These are phyloP conservation scores for Armadillidium nasatum DNA, from an alignment of 1,140 invertebrate genomes.

Conservation along the genomic window DNA sequence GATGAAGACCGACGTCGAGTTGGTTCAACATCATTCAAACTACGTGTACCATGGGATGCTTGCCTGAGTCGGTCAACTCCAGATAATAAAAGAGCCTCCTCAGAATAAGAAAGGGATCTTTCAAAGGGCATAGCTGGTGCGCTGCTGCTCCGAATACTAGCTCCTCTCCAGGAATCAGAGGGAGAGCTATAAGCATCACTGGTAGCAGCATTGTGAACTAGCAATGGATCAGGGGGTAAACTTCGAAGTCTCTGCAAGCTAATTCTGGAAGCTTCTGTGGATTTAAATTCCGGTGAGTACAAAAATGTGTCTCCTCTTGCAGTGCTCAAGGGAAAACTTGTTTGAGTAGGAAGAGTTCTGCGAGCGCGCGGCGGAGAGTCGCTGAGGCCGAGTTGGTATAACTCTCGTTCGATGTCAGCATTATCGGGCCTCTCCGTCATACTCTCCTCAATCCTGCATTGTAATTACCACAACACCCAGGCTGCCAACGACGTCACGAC, in stretches of 20 bases:
- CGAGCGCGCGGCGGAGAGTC: constrained; percentile 24
- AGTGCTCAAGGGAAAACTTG: background rate
- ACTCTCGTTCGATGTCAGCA: constrained; percentile 43
- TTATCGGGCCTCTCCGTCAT: constrained; percentile 35
- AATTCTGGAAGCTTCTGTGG: background rate
- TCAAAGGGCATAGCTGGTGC: background rate
- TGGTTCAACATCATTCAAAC: background rate
- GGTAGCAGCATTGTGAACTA: no score
- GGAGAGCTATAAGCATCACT: background rate
- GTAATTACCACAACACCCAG: constrained; percentile 27
- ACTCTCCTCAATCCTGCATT: constrained; percentile 29
- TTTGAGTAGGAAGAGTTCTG: background rate
- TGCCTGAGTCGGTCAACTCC: background rate
- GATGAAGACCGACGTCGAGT: background rate
- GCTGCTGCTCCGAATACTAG: background rate
- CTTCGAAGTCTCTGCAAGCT: background rate
- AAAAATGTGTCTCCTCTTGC: background rate
- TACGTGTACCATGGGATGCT: background rate
- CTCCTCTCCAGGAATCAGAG: background rate
- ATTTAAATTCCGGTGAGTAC: background rate
- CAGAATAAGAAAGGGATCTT: background rate
- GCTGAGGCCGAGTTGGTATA: constrained; percentile 40
- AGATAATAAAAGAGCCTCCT: background rate
- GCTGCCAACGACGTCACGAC: constrained; percentile 7
- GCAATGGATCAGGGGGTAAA: no score